These are phyloP conservation scores for Enoplosus armatus DNA, from an alignment of 2,797 vertebrate species.

Conservation along the genomic window DNA sequence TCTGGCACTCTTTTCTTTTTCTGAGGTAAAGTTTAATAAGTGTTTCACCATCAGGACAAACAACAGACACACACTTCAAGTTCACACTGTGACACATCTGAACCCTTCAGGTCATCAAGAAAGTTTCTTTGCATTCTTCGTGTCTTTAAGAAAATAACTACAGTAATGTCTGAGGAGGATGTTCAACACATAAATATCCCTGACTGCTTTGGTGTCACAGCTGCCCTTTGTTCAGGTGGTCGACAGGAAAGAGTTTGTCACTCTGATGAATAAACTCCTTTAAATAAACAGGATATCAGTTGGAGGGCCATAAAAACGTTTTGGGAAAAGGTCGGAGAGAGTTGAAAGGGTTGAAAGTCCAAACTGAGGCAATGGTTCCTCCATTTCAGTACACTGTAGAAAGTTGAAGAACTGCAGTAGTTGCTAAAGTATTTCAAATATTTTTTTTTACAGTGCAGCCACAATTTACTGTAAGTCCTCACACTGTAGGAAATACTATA, in stretches of 20 bases:
- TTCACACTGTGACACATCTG: not conserved
- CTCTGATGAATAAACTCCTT: not conserved
- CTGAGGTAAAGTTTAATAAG: not conserved
- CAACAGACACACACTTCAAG: slow-evolving; percentile 1
- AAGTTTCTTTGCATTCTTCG: not conserved
- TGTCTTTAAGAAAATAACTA: not conserved
- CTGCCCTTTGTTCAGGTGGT: slow-evolving; percentile 2
- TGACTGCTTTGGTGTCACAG: not conserved
- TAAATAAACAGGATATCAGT: slow-evolving; percentile 26
- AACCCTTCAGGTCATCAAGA: not conserved
- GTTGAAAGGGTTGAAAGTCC: not conserved
- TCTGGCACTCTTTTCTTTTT: not conserved
- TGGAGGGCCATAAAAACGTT: not conserved
- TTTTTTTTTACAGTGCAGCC: slow-evolving; percentile 13
- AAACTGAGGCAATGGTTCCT: slow-evolving; percentile 55
- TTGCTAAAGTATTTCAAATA: not conserved
- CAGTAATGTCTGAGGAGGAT: not conserved
- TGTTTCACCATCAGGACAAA: slow-evolving; percentile 33
- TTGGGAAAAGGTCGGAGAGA: slow-evolving; percentile 18
- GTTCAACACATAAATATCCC: not conserved
- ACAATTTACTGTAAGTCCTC: not conserved
- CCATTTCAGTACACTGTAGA: slow-evolving; percentile 20
- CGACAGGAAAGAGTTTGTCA: slow-evolving; percentile 27
- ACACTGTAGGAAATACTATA: not conserved
- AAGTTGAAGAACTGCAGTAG: not conserved